Evolutionary conservation across 2,113 vertebrate genomes (phyloP).

Genomic region (Oncorhynchus masou): DNA sequence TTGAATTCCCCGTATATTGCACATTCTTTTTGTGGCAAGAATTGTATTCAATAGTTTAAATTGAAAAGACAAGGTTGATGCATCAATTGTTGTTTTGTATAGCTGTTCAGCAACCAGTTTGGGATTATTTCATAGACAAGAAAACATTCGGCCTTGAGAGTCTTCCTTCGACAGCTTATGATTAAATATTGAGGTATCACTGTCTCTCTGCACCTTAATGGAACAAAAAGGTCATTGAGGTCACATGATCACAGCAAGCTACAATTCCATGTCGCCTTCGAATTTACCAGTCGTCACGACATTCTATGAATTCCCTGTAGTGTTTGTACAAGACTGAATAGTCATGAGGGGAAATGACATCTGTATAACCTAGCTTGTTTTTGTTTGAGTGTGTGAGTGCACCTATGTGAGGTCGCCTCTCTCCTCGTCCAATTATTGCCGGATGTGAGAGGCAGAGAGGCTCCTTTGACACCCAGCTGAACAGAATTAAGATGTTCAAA

Average conservation of each 20-base stretch:
- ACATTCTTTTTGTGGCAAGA: no score
- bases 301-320: not conserved
- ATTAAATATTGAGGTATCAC: not conserved
- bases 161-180: not conserved
- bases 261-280: not conserved
- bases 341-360: not conserved
- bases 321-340: not conserved
- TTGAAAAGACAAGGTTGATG: no score
- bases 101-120: not conserved
- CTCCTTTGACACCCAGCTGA: not conserved
- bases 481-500: not conserved
- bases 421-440: not conserved
- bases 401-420: not conserved
- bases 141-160: no score
- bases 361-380: not conserved
- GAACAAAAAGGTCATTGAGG: not conserved
- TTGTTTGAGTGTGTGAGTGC: not conserved
- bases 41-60: no score
- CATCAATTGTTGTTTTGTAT: no score
- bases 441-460: not conserved
- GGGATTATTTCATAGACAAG: not conserved
- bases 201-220: not conserved
- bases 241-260: not conserved
- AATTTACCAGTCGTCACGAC: not conserved
- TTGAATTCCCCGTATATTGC: no score